Conservation (phyloP, 1,140 invertebrate species). For the Lasaia peninsularis region DNA sequence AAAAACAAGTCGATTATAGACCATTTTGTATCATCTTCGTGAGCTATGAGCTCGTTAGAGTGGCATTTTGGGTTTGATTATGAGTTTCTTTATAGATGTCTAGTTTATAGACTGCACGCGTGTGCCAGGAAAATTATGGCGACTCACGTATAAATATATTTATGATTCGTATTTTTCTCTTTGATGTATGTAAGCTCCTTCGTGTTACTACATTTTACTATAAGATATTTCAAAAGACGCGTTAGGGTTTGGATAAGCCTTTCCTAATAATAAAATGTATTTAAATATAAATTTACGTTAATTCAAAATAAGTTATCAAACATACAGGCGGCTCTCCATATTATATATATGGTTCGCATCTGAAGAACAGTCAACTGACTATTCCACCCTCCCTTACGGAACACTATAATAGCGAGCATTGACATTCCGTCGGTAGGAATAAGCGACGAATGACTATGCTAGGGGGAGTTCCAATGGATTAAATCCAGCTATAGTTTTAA, state of each 20-base stretch:
- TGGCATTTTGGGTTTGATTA: conserved; percentile 62
- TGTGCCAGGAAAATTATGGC: conserved; percentile 42
- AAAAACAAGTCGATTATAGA: conserved; percentile 71
- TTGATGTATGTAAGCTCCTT: background rate
- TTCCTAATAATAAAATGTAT: background rate
- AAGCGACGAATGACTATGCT: too few species aligned
- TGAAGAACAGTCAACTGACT: too few species aligned
- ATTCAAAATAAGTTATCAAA: too few species aligned
- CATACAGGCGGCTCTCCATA: too few species aligned
- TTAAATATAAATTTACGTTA: background rate
- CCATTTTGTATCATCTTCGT: conserved; percentile 64
- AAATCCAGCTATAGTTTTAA: too few species aligned
- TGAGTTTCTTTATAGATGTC: conserved; percentile 46
- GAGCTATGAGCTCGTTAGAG: conserved; percentile 57
- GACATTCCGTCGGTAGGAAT: too few species aligned
- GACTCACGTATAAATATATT: conserved; percentile 41
- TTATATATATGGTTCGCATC: too few species aligned
- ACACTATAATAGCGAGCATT: too few species aligned
- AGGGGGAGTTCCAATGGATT: too few species aligned
- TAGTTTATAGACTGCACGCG: conserved; percentile 47
- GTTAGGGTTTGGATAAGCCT: background rate
- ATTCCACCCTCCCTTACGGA: too few species aligned
- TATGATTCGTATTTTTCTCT: conserved; percentile 46
- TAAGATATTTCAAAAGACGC: background rate
- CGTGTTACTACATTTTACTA: background rate